Evolutionary conservation across 2,113 vertebrate species (phyloP).

Genomic region (Callipepla californica): DNA sequence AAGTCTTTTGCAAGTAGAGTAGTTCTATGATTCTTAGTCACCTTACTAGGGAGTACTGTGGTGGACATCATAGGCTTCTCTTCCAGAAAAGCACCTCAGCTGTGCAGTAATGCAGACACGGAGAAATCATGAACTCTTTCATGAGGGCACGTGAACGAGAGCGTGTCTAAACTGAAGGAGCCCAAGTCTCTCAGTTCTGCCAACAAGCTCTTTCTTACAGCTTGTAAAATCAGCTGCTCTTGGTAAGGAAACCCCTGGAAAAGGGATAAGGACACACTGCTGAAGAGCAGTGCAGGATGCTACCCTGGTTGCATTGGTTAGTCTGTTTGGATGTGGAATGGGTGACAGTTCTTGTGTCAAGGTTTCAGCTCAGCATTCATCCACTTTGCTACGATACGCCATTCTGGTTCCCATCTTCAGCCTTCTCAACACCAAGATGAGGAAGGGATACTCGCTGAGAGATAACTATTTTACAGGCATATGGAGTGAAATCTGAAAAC

Average conservation of each 20-base stretch:
- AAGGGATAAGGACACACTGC: background rate
- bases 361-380: background rate
- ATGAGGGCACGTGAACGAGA: accelerated
- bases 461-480: background rate
- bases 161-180: too few relatives aligned
- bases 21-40: too few relatives aligned
- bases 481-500: background rate
- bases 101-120: background rate
- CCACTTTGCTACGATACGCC: background rate
- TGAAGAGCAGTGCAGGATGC: accelerated
- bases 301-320: accelerated
- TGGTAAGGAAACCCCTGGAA: background rate
- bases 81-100: background rate
- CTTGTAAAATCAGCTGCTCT: background rate
- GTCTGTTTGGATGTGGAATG: background rate
- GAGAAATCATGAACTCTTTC: background rate
- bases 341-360: background rate
- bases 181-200: background rate
- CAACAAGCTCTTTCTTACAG: background rate
- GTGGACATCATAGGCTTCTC: background rate
- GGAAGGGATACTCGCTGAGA: background rate
- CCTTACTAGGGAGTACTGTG: background rate
- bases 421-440: background rate
- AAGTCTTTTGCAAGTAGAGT: too few relatives aligned
- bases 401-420: background rate